These are phyloP conservation scores for Drosophila pseudotalamancana DNA, from an alignment of 2,888 invertebrate genomes.

Conservation along the genomic window DNA sequence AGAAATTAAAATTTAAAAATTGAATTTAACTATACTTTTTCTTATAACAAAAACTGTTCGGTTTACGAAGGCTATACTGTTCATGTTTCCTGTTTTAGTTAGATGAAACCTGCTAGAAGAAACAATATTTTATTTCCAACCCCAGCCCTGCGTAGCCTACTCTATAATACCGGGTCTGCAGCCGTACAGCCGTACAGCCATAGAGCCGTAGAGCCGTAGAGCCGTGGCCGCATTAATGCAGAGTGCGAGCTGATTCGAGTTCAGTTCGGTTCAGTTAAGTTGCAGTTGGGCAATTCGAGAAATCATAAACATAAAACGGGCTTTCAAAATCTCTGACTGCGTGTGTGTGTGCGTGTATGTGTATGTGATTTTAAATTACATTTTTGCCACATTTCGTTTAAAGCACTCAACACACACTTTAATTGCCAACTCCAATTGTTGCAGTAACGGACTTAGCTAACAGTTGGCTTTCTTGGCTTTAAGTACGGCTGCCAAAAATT, in stretches of 20 bases:
- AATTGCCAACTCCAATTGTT: slow-evolving; percentile 70
- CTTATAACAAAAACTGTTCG: no score
- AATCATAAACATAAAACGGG: slow-evolving; percentile 67
- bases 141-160: slow-evolving; percentile 1
- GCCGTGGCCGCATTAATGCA: slow-evolving; percentile 59
- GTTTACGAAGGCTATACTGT: no score
- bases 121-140: slow-evolving; percentile 49
- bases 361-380: slow-evolving; percentile 62
- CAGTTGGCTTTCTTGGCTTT: slow-evolving; percentile 48
- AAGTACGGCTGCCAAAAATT: slow-evolving; percentile 44
- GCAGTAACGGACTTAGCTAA: slow-evolving; percentile 58
- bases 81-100: slow-evolving; percentile 40
- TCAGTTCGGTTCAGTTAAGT: slow-evolving; percentile 46
- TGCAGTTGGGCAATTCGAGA: slow-evolving; percentile 65
- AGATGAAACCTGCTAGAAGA: slow-evolving; percentile 59
- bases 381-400: slow-evolving; percentile 72
- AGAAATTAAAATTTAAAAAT: no score
- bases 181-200: slow-evolving; percentile 8
- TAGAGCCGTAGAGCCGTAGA: slow-evolving; percentile 49
- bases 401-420: slow-evolving; percentile 59
- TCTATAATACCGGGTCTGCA: neutral
- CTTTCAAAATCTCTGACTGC: slow-evolving; percentile 62
- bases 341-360: slow-evolving; percentile 7
- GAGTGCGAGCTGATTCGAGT: slow-evolving; percentile 46
- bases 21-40: no score